Evolutionary conservation across 2,888 invertebrate species (phyloP).

Genomic region (Deilephila elpenor): DNA sequence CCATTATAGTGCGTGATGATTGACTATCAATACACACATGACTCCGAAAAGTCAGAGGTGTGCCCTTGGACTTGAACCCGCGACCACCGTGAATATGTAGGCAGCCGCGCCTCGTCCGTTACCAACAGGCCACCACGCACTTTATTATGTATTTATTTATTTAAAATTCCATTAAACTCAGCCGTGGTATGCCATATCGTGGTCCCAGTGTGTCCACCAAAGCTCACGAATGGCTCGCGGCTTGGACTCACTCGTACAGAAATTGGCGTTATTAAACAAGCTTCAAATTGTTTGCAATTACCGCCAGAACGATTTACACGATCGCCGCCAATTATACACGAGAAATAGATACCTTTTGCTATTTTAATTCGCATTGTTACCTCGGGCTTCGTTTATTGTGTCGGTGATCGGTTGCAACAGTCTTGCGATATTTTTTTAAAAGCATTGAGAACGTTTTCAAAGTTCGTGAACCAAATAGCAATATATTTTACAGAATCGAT

Average conservation of each 20-base stretch:
- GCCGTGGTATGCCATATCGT: neutral
- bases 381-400: neutral
- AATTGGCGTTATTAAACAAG: conserved; percentile 49
- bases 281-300: conserved; percentile 50
- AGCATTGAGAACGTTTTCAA: too few relatives aligned
- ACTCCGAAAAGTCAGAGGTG: too few relatives aligned
- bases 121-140: too few relatives aligned
- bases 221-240: conserved; percentile 27
- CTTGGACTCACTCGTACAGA: conserved; percentile 43
- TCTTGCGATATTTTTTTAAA: neutral
- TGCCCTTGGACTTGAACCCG: too few relatives aligned
- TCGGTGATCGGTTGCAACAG: neutral
- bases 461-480: too few relatives aligned
- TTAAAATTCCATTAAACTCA: too few relatives aligned
- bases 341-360: conserved; percentile 22
- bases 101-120: too few relatives aligned
- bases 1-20: too few relatives aligned
- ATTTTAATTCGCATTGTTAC: neutral
- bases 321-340: conserved; percentile 17
- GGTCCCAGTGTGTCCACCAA: neutral
- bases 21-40: too few relatives aligned
- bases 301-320: conserved; percentile 17
- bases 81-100: too few relatives aligned
- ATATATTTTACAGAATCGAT: too few relatives aligned
- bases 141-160: too few relatives aligned